These are phyloP conservation scores for Actias luna DNA, from an alignment of 2,888 invertebrate species.

Conservation along the genomic window DNA sequence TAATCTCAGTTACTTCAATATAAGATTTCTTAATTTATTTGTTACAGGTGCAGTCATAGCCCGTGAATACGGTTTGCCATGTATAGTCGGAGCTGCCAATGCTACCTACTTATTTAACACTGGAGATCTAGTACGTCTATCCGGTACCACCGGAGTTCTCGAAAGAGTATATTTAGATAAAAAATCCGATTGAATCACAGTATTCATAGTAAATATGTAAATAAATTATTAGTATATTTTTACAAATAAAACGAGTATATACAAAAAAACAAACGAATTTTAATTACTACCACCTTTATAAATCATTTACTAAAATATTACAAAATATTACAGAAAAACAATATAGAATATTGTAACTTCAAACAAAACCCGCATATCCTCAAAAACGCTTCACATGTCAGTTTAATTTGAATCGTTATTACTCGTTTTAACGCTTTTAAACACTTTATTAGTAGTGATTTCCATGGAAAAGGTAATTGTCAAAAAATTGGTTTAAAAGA, in stretches of 20 bases:
- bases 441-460: no score
- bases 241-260: constrained; percentile 1
- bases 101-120: constrained; percentile 86
- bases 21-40: constrained; percentile 9
- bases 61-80: constrained; percentile 91
- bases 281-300: neutral
- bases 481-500: neutral
- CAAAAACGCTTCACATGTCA: no score
- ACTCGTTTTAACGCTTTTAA: no score
- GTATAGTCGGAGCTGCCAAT: constrained; percentile 87
- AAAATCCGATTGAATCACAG: constrained; percentile 11
- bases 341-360: neutral
- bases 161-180: constrained; percentile 53
- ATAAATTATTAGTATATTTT: neutral
- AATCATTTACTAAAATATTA: neutral
- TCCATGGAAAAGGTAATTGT: no score
- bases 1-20: neutral
- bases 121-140: constrained; percentile 83
- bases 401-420: no score
- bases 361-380: neutral
- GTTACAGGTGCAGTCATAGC: constrained; percentile 89
- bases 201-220: neutral
- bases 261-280: neutral
- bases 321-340: neutral
- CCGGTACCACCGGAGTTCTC: constrained; percentile 69